Percentiles rank a stretch among this genome's conserved stretches.
Evolutionary conservation across 2,113 vertebrate genomes (phyloP).

Genomic region (Octodon degus): DNA sequence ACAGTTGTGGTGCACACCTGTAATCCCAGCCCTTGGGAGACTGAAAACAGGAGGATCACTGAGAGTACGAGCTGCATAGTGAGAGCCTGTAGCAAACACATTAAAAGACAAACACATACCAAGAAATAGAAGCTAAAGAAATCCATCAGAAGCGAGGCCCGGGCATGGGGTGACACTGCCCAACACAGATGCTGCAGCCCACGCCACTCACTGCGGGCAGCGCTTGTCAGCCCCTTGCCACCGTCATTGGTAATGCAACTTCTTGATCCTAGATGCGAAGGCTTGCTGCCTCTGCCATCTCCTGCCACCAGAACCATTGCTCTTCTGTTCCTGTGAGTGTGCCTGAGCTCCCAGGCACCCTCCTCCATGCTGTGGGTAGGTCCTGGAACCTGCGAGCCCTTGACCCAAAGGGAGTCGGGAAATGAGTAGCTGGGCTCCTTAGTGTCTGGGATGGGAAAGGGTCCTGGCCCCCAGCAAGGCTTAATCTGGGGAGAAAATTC

Average conservation of each 20-base stretch:
- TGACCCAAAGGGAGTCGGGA: neutral
- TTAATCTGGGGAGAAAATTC: neutral
- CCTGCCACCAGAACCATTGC: neutral
- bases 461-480: neutral
- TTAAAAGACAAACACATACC: too few species aligned
- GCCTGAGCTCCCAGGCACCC: neutral
- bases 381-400: constrained; percentile 29
- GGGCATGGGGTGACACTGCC: neutral
- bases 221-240: neutral
- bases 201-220: rapidly evolving
- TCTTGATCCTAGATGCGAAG: neutral
- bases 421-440: neutral
- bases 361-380: neutral
- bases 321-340: neutral
- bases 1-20: too few species aligned
- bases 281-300: neutral
- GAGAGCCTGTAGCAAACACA: too few species aligned
- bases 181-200: neutral
- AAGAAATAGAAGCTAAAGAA: neutral
- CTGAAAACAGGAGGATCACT: too few species aligned
- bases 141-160: too few species aligned
- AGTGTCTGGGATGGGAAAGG: neutral
- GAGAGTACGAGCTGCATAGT: too few species aligned
- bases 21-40: too few species aligned
- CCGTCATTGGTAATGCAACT: rapidly evolving